Percentiles rank a stretch among this genome's conserved stretches.
phyloP scores from a whole-genome alignment of 2,113 vertebrate species.

The Ptyas mucosa region DNA sequence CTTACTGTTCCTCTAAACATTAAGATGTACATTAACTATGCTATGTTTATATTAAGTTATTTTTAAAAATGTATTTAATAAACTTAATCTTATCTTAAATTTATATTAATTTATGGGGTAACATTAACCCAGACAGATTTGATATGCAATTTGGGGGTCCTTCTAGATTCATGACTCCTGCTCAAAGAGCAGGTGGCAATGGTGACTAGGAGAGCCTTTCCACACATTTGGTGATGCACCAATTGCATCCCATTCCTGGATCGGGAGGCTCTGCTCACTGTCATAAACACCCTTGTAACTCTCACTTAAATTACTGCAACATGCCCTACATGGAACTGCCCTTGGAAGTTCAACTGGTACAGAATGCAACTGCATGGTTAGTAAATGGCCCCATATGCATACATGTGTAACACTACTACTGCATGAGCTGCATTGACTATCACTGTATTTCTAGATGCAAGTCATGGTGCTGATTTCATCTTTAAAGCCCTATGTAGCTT shows the following conservation, averaged over 20 bases:
- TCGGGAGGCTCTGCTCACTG: not conserved
- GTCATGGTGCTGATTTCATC: not conserved
- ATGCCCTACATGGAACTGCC: not conserved
- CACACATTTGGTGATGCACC: not conserved
- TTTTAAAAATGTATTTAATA: not conserved
- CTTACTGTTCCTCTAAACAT: not conserved
- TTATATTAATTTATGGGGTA: not conserved
- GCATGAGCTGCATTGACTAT: not conserved
- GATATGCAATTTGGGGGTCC: not conserved
- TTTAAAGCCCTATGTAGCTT: not conserved
- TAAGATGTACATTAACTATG: conserved; percentile 3
- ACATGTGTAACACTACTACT: not conserved
- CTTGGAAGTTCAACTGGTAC: not conserved
- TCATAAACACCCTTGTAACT: not conserved
- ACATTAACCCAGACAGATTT: not conserved
- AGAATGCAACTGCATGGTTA: not conserved
- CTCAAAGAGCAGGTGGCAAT: not conserved
- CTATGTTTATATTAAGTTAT: not conserved
- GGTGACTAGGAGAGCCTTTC: not conserved
- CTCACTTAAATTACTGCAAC: not conserved
- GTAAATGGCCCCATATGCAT: not conserved
- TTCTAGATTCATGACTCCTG: not conserved
- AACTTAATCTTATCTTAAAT: not conserved
- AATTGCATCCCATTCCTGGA: not conserved
- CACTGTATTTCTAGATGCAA: not conserved